Evolutionary conservation across 2,113 vertebrate genomes (phyloP), one percentile per base, ranked within the genome.

Genomic region (Apaloderma vittatum): DNA sequence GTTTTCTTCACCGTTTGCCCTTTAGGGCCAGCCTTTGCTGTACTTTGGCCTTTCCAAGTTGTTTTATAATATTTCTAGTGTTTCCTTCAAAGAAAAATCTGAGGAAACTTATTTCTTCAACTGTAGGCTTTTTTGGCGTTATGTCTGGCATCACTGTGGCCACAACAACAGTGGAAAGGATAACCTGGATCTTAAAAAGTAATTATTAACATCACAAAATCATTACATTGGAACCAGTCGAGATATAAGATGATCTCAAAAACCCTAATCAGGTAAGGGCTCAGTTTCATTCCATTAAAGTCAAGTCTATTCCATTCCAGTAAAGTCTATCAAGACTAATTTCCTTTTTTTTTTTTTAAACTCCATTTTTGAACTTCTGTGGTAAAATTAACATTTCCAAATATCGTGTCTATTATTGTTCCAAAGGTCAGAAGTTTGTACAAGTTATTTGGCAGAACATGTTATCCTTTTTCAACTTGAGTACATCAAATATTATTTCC

Each of bases 401-500:
- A 65, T 21, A 75, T 6, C 51, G 4, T 3, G 8, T 45, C 40
- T 95, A 3, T 87, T 92, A 46, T 54, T 76, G 24, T 67, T 89
- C 36, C 76, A 59, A 61, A 90, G 88, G 86, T 94, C 95, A 86
- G 78, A 52, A 59, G 68, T 85, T 74, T 82, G 68, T 83, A 16
- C 52, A 14, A 22, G 71, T 78, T 73, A 11, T 63, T 93, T 91
- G 55, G 52, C 86, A 97, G 89, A 67, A 94, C 89, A 94, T 8
- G 5, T 67, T 90, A 80, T 72, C 82, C 86, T 90, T 79, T 85
- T 86, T 78, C 65, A 91, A 67, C 49, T 94, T 63, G 1, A 55
- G 78, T 46, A 86, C 79, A 62, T 84, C 63, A 81, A 93, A 86
- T 63, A 78, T 45, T 86, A 32, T 67, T 97, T 90, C 75, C 85